Base-by-base conservation (phyloP, 2,113 vertebrate genomes). In the Poeciliopsis prolifica region DNA sequence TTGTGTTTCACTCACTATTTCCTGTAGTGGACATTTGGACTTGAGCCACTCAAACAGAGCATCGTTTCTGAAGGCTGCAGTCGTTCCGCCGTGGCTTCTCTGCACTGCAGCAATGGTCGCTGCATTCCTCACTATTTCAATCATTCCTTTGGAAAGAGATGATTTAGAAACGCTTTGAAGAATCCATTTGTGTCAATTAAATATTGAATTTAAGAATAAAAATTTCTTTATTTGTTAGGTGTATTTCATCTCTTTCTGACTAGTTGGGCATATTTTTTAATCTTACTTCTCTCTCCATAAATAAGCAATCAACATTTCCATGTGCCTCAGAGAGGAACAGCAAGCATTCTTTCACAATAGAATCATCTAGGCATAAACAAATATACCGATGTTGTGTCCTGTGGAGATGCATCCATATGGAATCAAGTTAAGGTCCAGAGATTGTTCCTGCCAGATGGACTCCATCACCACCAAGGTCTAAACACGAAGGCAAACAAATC, bases 401-500 rank as follows among this genome's bases (percentile, higher is more conserved):
- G 95, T 95, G 63, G 95, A 86, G 75, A 95, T 95, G 87, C 95
- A 95, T 75, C 95, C 95, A 37, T 95, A 95, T 0, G 95, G 94
- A 26, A 95, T 79, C 2, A 95, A 92, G 69, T 94, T 94, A 1
- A 95, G 92, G 72, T 95, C 91, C 83, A 95, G 88, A 62, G 90
- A 93, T 60, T 93, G 93, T 76, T 94, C 91, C 81, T 95, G 92
- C 95, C 95, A 95, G 79, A 95, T 95, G 1, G 94, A 95, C 61
- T 95, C 94, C 95, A 95, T 95, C 71, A 95, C 73, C 62, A 86
- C 75, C 68, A 95, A 78, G 0, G 93, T 94, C 95, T 95, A 67
- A 26, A 79, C 1, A 60, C 54, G 61, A 64, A 69, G 8, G 35
- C 1, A 40, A 5, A 65, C 29, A 42, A 0, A 17, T 0, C 40